A percentile compares a stretch with the other conserved stretches of the same genome.
Evolutionary conservation across 2,797 vertebrate species (phyloP).

Genomic region (Sebastes reedi): DNA sequence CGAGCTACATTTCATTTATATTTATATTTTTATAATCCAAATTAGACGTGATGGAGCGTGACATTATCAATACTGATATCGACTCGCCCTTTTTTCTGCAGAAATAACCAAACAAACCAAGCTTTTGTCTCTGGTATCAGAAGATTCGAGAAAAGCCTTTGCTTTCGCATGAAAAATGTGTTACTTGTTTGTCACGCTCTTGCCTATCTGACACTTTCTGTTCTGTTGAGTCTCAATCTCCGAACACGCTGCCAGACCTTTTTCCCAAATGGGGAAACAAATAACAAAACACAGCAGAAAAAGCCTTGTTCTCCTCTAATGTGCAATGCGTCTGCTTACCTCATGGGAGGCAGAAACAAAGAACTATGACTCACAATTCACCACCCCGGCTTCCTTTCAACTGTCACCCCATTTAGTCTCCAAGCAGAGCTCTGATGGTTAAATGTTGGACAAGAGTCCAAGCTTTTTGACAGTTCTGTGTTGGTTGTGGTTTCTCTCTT

Average conservation of each 20-base stretch:
- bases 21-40: neutral
- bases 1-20: neutral
- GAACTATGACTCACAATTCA: slow-evolving; percentile 56
- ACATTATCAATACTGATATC: neutral
- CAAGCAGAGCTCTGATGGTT: slow-evolving; percentile 42
- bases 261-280: slow-evolving; percentile 41
- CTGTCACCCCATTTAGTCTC: slow-evolving; percentile 57
- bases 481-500: slow-evolving; percentile 63
- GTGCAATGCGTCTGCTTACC: slow-evolving; percentile 54
- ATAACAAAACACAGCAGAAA: slow-evolving; percentile 50
- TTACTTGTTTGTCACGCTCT: slow-evolving; percentile 50
- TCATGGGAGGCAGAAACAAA: slow-evolving; percentile 70
- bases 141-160: slow-evolving; percentile 23
- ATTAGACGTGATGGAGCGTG: neutral
- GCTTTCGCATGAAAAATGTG: slow-evolving; percentile 27
- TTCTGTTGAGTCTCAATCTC: slow-evolving; percentile 64
- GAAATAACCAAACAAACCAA: slow-evolving; percentile 4
- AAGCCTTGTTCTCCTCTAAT: slow-evolving; percentile 51
- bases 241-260: slow-evolving; percentile 43
- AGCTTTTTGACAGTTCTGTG: slow-evolving; percentile 63
- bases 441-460: slow-evolving; percentile 54
- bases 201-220: slow-evolving; percentile 47
- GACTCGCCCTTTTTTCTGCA: neutral
- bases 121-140: neutral
- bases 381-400: slow-evolving; percentile 61